phyloP scores from a whole-genome alignment of 2,888 invertebrate species.

The Drosophila peninsularis region DNA sequence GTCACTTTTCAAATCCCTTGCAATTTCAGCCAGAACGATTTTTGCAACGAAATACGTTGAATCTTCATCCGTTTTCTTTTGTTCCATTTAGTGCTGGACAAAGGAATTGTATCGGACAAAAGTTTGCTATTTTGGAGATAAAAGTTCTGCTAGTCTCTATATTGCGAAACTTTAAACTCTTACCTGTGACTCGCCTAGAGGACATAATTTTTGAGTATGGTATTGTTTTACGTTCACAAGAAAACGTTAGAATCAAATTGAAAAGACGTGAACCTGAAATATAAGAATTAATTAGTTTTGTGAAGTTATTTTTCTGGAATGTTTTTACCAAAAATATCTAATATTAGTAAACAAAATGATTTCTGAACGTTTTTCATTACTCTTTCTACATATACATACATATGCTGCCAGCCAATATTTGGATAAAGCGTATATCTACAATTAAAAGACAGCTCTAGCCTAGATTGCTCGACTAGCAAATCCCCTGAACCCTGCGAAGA shows the following conservation, averaged over 20 bases:
- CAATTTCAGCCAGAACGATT: conserved; percentile 87
- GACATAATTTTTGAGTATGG: conserved; percentile 3
- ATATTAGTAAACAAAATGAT: too few relatives aligned
- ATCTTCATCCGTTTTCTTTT: conserved; percentile 88
- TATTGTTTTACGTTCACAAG: conserved; percentile 2
- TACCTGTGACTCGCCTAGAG: conserved; percentile 67
- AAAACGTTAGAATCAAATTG: conserved; percentile 4
- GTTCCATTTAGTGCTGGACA: conserved; percentile 89
- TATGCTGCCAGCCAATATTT: too few relatives aligned
- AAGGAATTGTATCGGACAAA: conserved; percentile 89
- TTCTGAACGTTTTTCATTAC: too few relatives aligned
- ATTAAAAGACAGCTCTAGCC: too few relatives aligned
- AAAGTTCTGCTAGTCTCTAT: conserved; percentile 86
- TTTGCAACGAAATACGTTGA: conserved; percentile 86
- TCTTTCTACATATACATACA: too few relatives aligned
- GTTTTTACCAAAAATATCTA: not conserved
- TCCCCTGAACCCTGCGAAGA: too few relatives aligned
- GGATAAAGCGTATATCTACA: too few relatives aligned
- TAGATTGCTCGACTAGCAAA: too few relatives aligned
- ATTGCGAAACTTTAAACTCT: conserved; percentile 86
- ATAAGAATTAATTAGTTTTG: not conserved
- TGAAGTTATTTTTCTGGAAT: not conserved
- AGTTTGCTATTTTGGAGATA: conserved; percentile 89
- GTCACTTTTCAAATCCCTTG: conserved; percentile 89
- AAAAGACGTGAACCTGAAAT: not conserved